Evolutionary conservation across 2,113 vertebrate genomes (phyloP).

Genomic region (Cyprinodon variegatus): DNA sequence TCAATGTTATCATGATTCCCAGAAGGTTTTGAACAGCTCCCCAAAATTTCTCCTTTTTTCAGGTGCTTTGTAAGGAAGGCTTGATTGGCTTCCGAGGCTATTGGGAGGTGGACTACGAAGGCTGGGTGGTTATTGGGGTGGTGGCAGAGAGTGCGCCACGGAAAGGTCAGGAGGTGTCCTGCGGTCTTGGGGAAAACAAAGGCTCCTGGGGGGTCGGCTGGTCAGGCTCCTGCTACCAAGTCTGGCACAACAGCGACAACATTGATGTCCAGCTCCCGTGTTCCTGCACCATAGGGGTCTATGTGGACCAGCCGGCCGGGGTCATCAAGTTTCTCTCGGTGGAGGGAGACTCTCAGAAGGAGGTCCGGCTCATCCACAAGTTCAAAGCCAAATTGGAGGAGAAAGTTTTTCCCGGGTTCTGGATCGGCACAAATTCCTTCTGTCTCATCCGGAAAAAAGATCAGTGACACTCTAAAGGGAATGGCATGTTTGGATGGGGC

Average conservation of each 20-base stretch:
- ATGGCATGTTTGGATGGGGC: not conserved
- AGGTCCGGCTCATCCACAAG: conserved; percentile 71
- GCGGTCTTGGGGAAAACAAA: conserved; percentile 78
- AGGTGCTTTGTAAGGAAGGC: conserved; percentile 80
- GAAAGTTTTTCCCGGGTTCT: conserved; percentile 75
- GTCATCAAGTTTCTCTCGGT: conserved; percentile 74
- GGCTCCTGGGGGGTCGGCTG: conserved; percentile 80
- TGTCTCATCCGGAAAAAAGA: conserved; percentile 70
- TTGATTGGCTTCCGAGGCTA: conserved; percentile 74
- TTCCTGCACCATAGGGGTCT: conserved; percentile 64
- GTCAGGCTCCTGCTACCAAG: conserved; percentile 78
- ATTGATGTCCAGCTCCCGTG: conserved; percentile 52
- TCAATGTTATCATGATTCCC: no score
- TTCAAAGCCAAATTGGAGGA: conserved; percentile 66
- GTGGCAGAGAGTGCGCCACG: conserved; percentile 59
- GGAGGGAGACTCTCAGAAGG: conserved; percentile 65
- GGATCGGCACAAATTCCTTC: conserved; percentile 77
- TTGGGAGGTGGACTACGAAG: conserved; percentile 80
- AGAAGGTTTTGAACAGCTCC: no score
- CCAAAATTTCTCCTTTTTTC: not conserved
- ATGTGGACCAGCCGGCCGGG: conserved; percentile 80
- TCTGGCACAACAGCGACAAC: conserved; percentile 78
- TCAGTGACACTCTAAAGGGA: conserved; percentile 33
- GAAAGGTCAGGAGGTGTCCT: conserved; percentile 65
- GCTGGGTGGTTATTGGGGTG: conserved; percentile 81